Evolutionary conservation across 1,140 invertebrate species (phyloP), one percentile per base, ranked within the genome.

Genomic region (Heliothis virescens): DNA sequence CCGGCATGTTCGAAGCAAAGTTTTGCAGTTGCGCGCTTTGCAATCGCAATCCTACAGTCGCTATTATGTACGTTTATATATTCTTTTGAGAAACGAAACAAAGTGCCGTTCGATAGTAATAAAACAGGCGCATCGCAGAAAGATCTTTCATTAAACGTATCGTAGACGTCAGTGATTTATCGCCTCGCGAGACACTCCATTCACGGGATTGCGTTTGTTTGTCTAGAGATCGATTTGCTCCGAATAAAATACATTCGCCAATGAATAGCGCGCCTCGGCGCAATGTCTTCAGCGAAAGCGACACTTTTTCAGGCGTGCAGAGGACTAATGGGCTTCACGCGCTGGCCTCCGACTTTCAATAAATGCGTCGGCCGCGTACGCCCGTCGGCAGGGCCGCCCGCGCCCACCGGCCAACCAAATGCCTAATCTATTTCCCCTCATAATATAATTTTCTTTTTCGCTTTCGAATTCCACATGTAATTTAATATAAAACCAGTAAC

Each of bases 171-270:
- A 83, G 88, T 88, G 87, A 94, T 93, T 93, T 94, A 94, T 92
- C 81, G 91, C 79, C 88, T 87, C 91, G 76, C 69, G 91, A 91
- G 91, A 89, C 89, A 89, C 87, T 91, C 86, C 82, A 91, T 90
- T 91, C 90, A 88, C 83, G 77, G 86, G 80, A 90, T n/a, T 92
- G 91, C 89, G 91, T 94, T 92, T 92, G 91, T 91, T 94, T 94
- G 91, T 90, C 90, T 90, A 81, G 87, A 93, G 91, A 94, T 94
- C 93, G 93, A 94, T 94, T 91, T 91, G 88, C 72, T 87, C 80
- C 82, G 89, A 92, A 93, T 93, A 92, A 94, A 94, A 94, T 92
- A 94, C 91, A 92, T 92, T 94, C 87, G 84, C 85, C 89, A 93
- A 94, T 92, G 91, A 92, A 93, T 92, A 91, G 92, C 88, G 85